Base-by-base conservation (phyloP, 2,113 vertebrate genomes). In the Macroglossus sobrinus region DNA sequence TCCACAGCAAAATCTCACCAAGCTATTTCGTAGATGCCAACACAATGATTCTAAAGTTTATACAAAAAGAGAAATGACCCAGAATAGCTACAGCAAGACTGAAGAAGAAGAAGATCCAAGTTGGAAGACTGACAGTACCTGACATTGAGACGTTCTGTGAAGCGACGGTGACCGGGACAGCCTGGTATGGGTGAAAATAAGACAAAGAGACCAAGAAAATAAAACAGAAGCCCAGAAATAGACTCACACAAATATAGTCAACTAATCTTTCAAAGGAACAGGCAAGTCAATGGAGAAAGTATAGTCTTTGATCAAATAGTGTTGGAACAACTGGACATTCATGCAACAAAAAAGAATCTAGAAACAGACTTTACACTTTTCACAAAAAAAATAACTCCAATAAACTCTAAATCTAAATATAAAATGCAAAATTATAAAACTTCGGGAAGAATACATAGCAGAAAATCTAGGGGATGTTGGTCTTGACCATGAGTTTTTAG, bases 81-180 rank as follows among this genome's bases (percentile, higher is more conserved):
- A 28, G 24, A 50, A 40, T 28, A 76, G 61, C 55, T 81, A 90
- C 59, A 30, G 75, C 63, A 8, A 22, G 38, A 14, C 2, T 4
- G 74, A 79, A 75, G 64, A 63, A 75, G 64, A 63, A 38, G 45
- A 43, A 74, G 50, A 53, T 13, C 0, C 3, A 30, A 55, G 15
- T 2, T 1, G 1, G 5, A n/a, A 55, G 7, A 9, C 43, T n/a
- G n/a, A 7, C 40, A 15, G 38, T 18, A 0, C 18, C 11, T 19
- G 26, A 66, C 81, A n/a, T 16, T 0, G 19, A 53, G 68, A 45
- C 19, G 38, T 53, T 16, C 53, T 28, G 1, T 8, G 33, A 80
- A 79, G 35, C 57, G 5, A 4, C 78, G 8, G 21, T 7, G 1
- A 57, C 15, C 24, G 12, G 35, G 55, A 16, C 45, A 7, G 15